Evolutionary conservation across 2,797 vertebrate genomes (phyloP).

Genomic region (Enoplosus armatus): DNA sequence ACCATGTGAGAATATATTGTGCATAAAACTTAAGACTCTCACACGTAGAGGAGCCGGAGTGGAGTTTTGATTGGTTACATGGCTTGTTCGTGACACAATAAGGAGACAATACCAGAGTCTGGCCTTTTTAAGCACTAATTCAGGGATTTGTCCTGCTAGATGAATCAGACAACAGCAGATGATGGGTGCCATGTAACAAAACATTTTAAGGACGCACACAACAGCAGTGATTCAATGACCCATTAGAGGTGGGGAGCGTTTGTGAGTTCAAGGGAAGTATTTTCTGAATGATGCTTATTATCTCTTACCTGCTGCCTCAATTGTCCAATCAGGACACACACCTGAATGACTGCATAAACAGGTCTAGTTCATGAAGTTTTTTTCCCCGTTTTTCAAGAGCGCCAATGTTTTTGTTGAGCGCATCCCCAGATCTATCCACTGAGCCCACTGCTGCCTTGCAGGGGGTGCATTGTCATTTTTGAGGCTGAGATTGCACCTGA

Average conservation of each 20-base stretch:
- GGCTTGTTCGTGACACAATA: too few species aligned
- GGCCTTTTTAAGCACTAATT: background rate
- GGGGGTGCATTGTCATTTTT: background rate
- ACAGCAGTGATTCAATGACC: background rate
- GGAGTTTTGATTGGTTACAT: background rate
- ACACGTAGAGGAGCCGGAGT: background rate
- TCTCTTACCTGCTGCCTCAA: background rate
- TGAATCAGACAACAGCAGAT: background rate
- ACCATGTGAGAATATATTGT: slow-evolving; percentile 15
- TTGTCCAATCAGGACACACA: background rate
- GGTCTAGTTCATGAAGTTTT: too few species aligned
- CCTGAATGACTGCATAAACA: background rate
- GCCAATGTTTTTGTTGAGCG: background rate
- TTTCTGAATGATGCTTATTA: background rate
- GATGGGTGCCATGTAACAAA: background rate
- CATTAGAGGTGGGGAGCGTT: too few species aligned
- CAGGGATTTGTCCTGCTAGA: background rate
- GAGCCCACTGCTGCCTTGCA: background rate
- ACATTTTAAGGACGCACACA: slow-evolving; percentile 8
- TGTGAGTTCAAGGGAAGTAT: background rate
- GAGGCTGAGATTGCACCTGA: background rate
- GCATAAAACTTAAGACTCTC: background rate
- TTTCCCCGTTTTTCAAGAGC: background rate
- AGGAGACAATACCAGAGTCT: background rate
- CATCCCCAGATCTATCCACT: background rate